A percentile compares a stretch with the other conserved stretches of the same genome.
These are phyloP conservation scores for Spondyliosoma cantharus DNA, from an alignment of 2,797 vertebrate species.

Conservation along the genomic window DNA sequence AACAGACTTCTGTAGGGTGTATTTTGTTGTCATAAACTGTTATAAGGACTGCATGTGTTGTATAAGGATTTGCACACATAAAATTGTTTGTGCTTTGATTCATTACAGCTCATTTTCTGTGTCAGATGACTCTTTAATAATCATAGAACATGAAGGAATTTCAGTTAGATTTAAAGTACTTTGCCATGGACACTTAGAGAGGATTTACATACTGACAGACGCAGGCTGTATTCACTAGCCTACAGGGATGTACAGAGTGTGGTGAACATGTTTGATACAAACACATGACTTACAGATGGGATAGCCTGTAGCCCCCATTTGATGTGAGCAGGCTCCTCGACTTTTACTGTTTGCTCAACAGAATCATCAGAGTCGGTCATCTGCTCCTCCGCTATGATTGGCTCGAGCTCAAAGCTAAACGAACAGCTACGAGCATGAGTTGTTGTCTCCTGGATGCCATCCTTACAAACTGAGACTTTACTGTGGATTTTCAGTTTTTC, in stretches of 20 bases:
- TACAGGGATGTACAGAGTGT: background rate
- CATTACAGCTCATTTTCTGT: background rate
- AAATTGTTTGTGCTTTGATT: background rate
- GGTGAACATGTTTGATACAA: slow-evolving; percentile 25
- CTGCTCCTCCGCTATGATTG: background rate
- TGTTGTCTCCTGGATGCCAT: slow-evolving; percentile 1
- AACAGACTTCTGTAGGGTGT: background rate
- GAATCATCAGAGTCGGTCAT: slow-evolving; percentile 22
- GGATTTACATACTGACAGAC: background rate
- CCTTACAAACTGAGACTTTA: background rate
- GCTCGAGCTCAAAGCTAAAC: slow-evolving; percentile 15
- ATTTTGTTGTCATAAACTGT: slow-evolving; percentile 3
- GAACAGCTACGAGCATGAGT: background rate
- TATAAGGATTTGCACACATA: background rate
- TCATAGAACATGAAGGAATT: background rate
- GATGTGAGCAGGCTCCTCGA: slow-evolving; percentile 15
- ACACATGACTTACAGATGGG: slow-evolving; percentile 8
- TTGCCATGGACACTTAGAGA: too few relatives aligned
- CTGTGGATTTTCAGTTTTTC: background rate
- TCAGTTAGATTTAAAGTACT: too few relatives aligned
- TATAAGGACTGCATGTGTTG: background rate
- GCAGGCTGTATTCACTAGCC: background rate
- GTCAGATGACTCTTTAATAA: background rate
- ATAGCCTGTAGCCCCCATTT: background rate
- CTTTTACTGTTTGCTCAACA: slow-evolving; percentile 52